Evolutionary conservation across 2,888 invertebrate species (phyloP), one percentile per base, ranked within the genome.

Genomic region (Drosophila greeni): DNA sequence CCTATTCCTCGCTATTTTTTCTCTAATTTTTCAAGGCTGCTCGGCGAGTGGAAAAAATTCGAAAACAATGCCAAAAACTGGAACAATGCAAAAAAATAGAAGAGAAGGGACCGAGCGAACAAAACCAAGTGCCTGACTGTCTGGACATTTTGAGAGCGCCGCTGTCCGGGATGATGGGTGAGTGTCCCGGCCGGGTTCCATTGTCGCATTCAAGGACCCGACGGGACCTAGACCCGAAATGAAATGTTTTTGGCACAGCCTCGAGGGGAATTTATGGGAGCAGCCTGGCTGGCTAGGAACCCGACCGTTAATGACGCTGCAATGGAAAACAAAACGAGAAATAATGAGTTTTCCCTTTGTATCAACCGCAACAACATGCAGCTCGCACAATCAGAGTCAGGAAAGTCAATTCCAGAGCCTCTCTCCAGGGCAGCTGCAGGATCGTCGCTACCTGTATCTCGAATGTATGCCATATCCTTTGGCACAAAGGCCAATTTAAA

Each of bases 301-400:
- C 61, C 59, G 51, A 62, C 69, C 75, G 80, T 80, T 80, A 80
- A 80, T 80, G 79, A 82, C 70, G 74, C 72, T 82, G 81, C 79
- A 82, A 82, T 80, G 80, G 79, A 82, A 77, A 82, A 80, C 79
- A 80, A 70, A 82, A 77, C 77, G 78, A 61, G 76, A 80, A 82
- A 80, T 80, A 80, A 80, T 80, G 79, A 80, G 81, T 80, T 80
- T 74, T 80, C 29, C 59, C 51, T 65, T 65, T 64, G 60, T 66
- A 80, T 80, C 82, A 80, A 80, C 79, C 79, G 80, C 79, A 80
- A 82, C 78, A 68, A 82, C 78, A 68, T 64, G 67, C 59, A 47
- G 56, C 42, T 42, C 45, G 56, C 37, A 33, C 61, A 69, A 57
- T 75, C 75, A 75, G 70, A 76, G 73, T 73, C 73, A 42, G 26